These are phyloP conservation scores for Campylomormyrus tamandua DNA, from an alignment of 2,113 vertebrate species.

Conservation along the genomic window DNA sequence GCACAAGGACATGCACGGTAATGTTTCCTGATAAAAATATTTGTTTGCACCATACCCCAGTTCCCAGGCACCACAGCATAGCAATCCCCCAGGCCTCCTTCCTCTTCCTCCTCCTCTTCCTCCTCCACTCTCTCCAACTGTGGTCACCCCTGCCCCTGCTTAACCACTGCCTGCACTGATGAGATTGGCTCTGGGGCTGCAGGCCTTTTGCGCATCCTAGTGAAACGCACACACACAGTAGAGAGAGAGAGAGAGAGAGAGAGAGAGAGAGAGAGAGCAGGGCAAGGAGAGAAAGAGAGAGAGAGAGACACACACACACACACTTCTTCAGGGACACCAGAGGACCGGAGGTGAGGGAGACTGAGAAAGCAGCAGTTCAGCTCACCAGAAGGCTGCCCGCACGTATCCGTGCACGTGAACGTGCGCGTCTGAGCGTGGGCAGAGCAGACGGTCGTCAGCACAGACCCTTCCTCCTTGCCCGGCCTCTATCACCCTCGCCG, in stretches of 20 bases:
- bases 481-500: background rate
- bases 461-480: background rate
- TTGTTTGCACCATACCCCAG: background rate
- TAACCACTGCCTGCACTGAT: slow-evolving; percentile 50
- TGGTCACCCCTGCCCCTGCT: slow-evolving; percentile 10
- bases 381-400: background rate
- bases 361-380: background rate
- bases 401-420: background rate
- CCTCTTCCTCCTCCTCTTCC: background rate
- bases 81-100: background rate
- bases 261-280: background rate
- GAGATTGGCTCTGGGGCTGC: slow-evolving; percentile 50
- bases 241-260: background rate
- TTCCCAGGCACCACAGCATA: background rate
- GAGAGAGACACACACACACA: background rate
- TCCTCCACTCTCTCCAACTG: background rate
- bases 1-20: background rate
- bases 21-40: background rate
- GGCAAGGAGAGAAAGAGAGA: background rate
- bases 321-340: background rate
- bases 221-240: background rate
- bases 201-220: background rate
- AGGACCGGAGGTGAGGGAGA: background rate
- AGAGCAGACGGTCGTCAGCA: background rate
- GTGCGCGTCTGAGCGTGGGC: background rate